phyloP scores from a whole-genome alignment of 2,113 vertebrate genomes.

The Pluvialis apricaria region DNA sequence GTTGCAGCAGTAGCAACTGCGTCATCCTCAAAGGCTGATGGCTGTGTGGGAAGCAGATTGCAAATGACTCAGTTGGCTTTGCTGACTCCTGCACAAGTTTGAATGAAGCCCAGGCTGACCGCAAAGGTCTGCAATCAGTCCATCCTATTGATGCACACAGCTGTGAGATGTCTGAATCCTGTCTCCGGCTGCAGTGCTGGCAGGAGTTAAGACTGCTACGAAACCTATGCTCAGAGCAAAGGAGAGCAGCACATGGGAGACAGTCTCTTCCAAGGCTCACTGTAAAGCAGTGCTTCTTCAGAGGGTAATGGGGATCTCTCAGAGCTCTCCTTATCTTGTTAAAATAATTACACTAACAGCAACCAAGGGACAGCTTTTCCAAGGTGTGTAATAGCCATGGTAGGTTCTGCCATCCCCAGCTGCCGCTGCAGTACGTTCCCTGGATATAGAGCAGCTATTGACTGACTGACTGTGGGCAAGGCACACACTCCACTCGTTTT shows the following conservation, averaged over 20 bases:
- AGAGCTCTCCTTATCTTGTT: neutral
- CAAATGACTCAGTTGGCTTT: conserved; percentile 5
- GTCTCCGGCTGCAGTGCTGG: neutral
- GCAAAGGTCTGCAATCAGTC: conserved; percentile 19
- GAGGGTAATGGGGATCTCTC: neutral
- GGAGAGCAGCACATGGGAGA: neutral
- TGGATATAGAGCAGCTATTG: neutral
- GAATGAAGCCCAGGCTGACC: conserved; percentile 30
- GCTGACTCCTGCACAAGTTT: conserved; percentile 49
- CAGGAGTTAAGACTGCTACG: neutral
- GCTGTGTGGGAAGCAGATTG: conserved; percentile 14
- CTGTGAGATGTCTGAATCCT: neutral
- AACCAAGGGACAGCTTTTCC: neutral
- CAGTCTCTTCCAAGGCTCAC: neutral
- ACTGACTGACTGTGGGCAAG: neutral
- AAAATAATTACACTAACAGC: neutral
- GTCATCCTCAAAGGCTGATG: conserved; percentile 9
- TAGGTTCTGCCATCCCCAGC: neutral
- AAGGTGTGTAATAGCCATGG: neutral
- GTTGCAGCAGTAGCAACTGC: conserved; percentile 16
- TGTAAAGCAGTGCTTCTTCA: neutral
- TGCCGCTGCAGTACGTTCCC: neutral
- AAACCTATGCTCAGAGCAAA: neutral
- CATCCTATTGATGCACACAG: conserved; percentile 7
- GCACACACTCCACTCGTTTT: neutral